Base-by-base conservation (phyloP, 2,888 invertebrate species). In the Neria commutata region DNA sequence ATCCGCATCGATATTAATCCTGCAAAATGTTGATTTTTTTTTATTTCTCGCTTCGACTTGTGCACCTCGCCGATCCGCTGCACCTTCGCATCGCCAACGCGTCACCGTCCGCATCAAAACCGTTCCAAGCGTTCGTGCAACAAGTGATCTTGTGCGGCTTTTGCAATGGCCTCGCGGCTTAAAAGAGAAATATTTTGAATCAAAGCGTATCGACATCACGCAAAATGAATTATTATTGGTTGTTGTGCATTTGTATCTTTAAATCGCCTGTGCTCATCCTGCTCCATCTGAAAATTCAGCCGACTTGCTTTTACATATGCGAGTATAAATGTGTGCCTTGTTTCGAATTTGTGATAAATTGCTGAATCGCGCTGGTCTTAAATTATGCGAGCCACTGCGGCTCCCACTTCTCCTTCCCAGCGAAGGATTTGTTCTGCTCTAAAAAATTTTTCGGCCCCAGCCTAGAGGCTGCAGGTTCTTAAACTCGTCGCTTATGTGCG, bases 391-490 rank as follows among this genome's bases (percentile, higher is more conserved):
- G 37, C n/a, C 37, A 37, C 6, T 37, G 6, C n/a, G 16, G 4
- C n/a, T 6, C n/a, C n/a, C 37, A n/a, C n/a, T n/a, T n/a, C n/a
- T n/a, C n/a, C n/a, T n/a, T n/a, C n/a, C n/a, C n/a, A n/a, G n/a
- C n/a, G n/a, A n/a, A 37, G 37, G 37, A 37, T 37, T 37, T n/a
- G 37, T 37, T 37, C 37, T 37, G 37, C 37, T 37, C 37, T 37
- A 37, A 14, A 37, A 37, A 37, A 37, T 37, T 37, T 37, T 37
- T 8, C 37, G 37, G 6, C 37, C 37, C n/a, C 37, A 37, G 37
- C 11, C 4, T 37, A 37, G n/a, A 37, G 37, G 37, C 37, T n/a
- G 16, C 16, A n/a, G 37, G 37, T 37, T 37, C 37, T 6, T 37
- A n/a, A 37, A 37, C 37, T 11, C 29, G 6, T 29, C 29, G 11